Conservation (phyloP, 2,797 vertebrate genomes). For the Eulemur coronatus region DNA sequence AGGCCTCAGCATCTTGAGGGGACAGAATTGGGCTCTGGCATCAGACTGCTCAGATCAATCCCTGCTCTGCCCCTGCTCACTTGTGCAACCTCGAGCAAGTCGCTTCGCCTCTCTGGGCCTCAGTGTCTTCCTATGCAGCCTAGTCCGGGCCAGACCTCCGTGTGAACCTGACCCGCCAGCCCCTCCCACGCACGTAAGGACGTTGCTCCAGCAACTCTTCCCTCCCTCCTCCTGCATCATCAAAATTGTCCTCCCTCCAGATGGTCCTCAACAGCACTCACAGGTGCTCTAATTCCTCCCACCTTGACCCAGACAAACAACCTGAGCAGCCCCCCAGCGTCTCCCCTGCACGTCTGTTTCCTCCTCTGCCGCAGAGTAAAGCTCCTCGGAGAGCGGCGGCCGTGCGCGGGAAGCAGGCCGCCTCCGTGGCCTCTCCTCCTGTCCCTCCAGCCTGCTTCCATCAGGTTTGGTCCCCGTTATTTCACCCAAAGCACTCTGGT, state of each 20-base stretch:
- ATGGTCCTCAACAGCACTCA: neutral
- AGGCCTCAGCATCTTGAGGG: neutral
- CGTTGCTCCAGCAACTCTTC: accelerated
- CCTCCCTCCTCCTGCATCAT: neutral
- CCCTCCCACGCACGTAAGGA: neutral
- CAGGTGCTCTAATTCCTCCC: neutral
- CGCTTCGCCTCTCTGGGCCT: neutral
- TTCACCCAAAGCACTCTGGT: neutral
- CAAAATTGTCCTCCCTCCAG: neutral
- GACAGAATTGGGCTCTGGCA: accelerated
- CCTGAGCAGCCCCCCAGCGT: accelerated
- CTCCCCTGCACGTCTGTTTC: neutral
- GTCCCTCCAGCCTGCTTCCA: neutral
- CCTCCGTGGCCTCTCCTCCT: too few species aligned
- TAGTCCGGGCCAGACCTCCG: neutral
- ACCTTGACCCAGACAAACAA: neutral
- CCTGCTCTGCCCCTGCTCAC: neutral
- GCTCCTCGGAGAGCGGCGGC: neutral
- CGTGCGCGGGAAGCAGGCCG: neutral
- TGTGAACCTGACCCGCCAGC: neutral
- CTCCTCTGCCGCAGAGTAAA: neutral
- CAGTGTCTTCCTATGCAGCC: neutral
- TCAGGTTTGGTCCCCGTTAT: neutral
- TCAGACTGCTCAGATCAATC: neutral
- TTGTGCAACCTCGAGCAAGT: constrained; percentile 46